phyloP scores from a whole-genome alignment of 23 tunicate genomes.

The Trididemnum miniatum region DNA sequence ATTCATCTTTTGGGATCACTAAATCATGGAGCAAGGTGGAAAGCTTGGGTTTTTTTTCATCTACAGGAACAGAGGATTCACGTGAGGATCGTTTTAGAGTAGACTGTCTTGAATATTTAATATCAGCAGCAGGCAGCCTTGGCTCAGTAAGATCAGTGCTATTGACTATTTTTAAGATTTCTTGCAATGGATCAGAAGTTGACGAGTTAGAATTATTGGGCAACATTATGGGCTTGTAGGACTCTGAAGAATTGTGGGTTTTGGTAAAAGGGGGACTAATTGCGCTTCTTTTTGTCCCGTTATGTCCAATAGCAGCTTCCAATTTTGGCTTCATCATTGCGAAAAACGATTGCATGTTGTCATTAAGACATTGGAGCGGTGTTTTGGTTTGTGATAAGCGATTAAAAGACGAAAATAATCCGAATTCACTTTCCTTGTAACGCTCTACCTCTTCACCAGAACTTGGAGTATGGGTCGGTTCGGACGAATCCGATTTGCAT shows the following conservation, averaged over 20 bases:
- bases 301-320: slow-evolving; percentile 18
- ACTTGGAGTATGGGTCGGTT: neutral
- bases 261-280: neutral
- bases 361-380: slow-evolving; percentile 54
- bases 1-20: slow-evolving; percentile 25
- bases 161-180: slow-evolving; percentile 80
- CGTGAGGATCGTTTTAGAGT: neutral
- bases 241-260: neutral
- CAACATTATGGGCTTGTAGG: slow-evolving; percentile 14
- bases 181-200: slow-evolving; percentile 69
- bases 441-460: neutral
- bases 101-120: neutral
- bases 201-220: neutral
- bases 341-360: slow-evolving; percentile 37
- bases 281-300: neutral
- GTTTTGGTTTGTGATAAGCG: slow-evolving; percentile 20
- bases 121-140: neutral
- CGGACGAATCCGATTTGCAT: neutral
- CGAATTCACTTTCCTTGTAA: neutral
- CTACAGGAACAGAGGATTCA: slow-evolving; percentile 1
- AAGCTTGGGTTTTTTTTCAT: slow-evolving; percentile 22
- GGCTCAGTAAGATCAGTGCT: slow-evolving; percentile 31
- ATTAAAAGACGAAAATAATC: neutral
- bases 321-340: slow-evolving; percentile 32
- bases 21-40: slow-evolving; percentile 33